Base-by-base conservation (phyloP, 2,888 invertebrate species). In the Ramazzottius varieornatus region DNA sequence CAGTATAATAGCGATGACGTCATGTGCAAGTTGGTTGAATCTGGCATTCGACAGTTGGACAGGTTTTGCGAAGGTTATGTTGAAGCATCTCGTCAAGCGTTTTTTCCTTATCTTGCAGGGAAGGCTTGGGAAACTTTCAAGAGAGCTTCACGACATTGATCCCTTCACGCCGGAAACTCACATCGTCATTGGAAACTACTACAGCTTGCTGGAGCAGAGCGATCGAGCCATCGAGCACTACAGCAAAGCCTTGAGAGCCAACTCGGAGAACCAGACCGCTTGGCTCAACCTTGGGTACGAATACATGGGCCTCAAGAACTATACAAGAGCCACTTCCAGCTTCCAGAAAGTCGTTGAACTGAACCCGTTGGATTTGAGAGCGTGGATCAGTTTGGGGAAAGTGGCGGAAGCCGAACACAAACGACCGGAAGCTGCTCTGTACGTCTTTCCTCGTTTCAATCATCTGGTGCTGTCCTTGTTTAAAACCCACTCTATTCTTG, bases 231-330 rank as follows among this genome's bases (percentile, higher is more conserved):
- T 78, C 65, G 71, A 76, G 65, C 79, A 78, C 70, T 78, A 80
- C 70, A 78, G 78, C 69, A 68, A 78, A 66, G 78, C 78, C 0
- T 68, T 78, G 24, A 74, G 75, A 67, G 71, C 78, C 13, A 75
- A 76, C 66, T 75, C 77, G 1, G 72, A 73, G 67, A 76, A 76
- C 68, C 68, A 75, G 63, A 73, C 74, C 1, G 77, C 76, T 0
- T 79, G 78, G 78, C 77, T 77, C 0, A 71, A 80, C 66, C 75
- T 79, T 71, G 80, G 80, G 16, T 80, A 80, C 70, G 79, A 79
- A 68, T 79, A 75, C 68, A 76, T 80, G 75, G 79, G 80, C 68
- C 71, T 78, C 71, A 79, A 79, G 70, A 78, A 79, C 54, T 29
- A n/a, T 16, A 4, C 29, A 8, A 8, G 54, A 4, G 54, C 54